phyloP scores from a whole-genome alignment of 2,797 vertebrate genomes.

The Pangasius larnaudii region DNA sequence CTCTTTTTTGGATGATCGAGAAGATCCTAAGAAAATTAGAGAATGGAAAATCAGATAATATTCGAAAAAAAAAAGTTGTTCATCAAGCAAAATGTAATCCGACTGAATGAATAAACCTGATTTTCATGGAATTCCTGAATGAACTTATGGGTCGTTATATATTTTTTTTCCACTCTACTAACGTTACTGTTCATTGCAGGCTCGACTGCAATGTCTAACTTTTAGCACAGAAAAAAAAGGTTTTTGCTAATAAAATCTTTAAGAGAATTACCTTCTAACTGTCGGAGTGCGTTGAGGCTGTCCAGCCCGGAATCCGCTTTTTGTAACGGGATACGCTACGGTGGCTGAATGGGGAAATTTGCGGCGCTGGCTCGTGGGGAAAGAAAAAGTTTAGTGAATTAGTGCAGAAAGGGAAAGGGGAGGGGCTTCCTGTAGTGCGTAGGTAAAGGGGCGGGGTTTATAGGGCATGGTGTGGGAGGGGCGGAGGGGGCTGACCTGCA shows the following conservation, averaged over 20 bases:
- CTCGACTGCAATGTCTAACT: neutral
- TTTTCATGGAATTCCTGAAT: slow-evolving; percentile 1
- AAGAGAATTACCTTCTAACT: slow-evolving; percentile 74
- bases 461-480: slow-evolving; percentile 71
- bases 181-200: neutral
- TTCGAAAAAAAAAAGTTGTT: slow-evolving; percentile 45
- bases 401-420: slow-evolving; percentile 81
- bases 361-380: slow-evolving; percentile 78
- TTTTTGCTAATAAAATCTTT: neutral
- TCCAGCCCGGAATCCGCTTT: slow-evolving; percentile 77
- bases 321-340: slow-evolving; percentile 72
- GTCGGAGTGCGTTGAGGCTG: slow-evolving; percentile 67
- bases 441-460: slow-evolving; percentile 70
- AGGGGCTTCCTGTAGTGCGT: slow-evolving; percentile 70
- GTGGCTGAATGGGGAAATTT: slow-evolving; percentile 77
- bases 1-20: neutral
- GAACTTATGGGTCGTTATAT: neutral
- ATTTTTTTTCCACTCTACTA: neutral
- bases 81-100: slow-evolving; percentile 52
- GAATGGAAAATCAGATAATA: neutral
- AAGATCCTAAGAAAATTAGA: neutral
- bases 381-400: slow-evolving; percentile 82
- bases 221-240: neutral
- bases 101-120: neutral
- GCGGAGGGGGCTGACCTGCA: slow-evolving; percentile 66